A percentile compares a stretch with the other conserved stretches of the same genome.
These are phyloP conservation scores for Amblyraja radiata DNA, from an alignment of 2,797 vertebrate species.

Conservation along the genomic window DNA sequence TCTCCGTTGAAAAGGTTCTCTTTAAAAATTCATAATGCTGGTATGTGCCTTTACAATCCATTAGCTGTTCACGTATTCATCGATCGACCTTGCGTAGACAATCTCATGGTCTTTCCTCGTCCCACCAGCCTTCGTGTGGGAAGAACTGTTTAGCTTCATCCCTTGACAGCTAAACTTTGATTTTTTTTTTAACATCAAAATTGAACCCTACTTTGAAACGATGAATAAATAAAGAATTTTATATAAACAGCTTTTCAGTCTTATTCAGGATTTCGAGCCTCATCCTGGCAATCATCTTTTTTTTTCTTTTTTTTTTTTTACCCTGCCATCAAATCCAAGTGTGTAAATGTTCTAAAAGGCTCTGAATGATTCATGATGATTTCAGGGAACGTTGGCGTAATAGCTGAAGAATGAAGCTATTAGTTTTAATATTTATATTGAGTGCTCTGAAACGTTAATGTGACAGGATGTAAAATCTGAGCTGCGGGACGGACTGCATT, in stretches of 20 bases:
- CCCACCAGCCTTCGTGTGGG: constrained; percentile 64
- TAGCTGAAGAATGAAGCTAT: constrained; percentile 98
- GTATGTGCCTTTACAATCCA: constrained; percentile 94
- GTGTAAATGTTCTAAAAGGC: constrained; percentile 99
- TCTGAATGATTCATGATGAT: constrained; percentile 99
- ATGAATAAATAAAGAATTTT: constrained; percentile 99
- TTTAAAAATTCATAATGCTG: constrained; percentile 97
- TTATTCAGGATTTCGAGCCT: constrained; percentile 86
- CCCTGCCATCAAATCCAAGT: constrained; percentile 93
- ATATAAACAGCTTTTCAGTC: constrained; percentile 98
- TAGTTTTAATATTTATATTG: constrained; percentile 99
- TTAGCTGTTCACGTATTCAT: constrained; percentile 85
- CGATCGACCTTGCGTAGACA: constrained; percentile 92
- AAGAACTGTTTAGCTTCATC: constrained; percentile 79
- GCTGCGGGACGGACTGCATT: constrained; percentile 75
- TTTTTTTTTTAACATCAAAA: constrained; percentile 72
- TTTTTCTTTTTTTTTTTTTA: constrained; percentile 51
- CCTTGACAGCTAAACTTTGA: constrained; percentile 78
- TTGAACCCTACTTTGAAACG: constrained; percentile 78
- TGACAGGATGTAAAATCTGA: constrained; percentile 99
- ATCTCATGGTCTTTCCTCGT: constrained; percentile 74
- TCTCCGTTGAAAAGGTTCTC: constrained; percentile 75
- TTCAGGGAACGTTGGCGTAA: constrained; percentile 97
- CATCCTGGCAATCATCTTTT: constrained; percentile 72
- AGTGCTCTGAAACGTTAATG: constrained; percentile 99